Evolutionary conservation across 2,797 vertebrate species (phyloP).

Genomic region (Sebastiscus albofasciatus): DNA sequence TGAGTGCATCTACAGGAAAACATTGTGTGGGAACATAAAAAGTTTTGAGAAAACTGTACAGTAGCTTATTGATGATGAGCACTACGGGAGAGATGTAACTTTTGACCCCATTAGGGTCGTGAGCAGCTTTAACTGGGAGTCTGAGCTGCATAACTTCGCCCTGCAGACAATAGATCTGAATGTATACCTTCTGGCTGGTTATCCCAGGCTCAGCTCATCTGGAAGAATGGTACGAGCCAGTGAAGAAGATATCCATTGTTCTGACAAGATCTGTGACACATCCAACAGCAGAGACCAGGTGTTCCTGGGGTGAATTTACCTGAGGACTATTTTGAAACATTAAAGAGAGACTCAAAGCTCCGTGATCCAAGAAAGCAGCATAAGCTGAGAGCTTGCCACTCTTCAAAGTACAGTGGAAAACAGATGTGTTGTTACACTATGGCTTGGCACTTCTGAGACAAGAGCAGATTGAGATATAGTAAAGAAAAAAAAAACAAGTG

Average conservation of each 20-base stretch:
- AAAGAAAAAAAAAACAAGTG: background rate
- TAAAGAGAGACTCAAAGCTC: conserved; percentile 36
- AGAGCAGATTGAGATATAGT: conserved; percentile 10
- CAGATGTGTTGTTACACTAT: conserved; percentile 1
- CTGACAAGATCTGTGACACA: conserved; percentile 47
- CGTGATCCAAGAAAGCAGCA: conserved; percentile 43
- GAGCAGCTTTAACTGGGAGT: conserved; percentile 3
- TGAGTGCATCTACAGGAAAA: background rate
- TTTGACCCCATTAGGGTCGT: conserved; percentile 5
- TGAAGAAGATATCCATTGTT: conserved; percentile 30
- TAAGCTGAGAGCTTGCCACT: conserved; percentile 3
- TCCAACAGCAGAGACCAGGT: conserved; percentile 42
- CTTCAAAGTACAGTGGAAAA: conserved; percentile 26
- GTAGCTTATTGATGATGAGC: background rate
- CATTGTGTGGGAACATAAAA: background rate
- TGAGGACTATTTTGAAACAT: conserved; percentile 55
- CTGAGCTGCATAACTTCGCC: background rate
- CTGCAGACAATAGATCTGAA: conserved; percentile 9
- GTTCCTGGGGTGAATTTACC: conserved; percentile 51
- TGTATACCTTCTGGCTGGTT: conserved; percentile 12
- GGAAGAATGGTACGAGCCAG: conserved; percentile 10
- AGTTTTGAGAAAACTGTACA: background rate
- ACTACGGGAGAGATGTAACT: background rate
- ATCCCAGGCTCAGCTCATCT: conserved; percentile 20
- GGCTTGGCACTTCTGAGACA: conserved; percentile 4